Base-by-base conservation (phyloP, 2,888 invertebrate genomes). In the Dysmachus trigonus region DNA sequence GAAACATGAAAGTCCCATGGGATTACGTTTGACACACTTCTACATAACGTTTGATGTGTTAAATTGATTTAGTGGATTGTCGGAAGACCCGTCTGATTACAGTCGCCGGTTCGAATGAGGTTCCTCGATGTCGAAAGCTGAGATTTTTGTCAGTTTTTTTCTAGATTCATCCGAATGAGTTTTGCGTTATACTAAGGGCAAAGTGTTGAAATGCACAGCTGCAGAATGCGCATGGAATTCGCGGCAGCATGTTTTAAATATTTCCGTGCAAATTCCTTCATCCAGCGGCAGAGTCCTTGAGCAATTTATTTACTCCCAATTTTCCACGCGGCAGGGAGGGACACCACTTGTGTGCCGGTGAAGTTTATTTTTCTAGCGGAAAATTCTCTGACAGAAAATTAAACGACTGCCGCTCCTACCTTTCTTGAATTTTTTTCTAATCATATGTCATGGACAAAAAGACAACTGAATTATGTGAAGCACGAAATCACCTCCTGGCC, bases 401-500 rank as follows among this genome's bases (percentile, higher is more conserved):
- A 82, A 82, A 38, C 82, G 82, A 82, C 22, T 82, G 62, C 82
- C 33, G 53, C 82, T 35, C 71, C 71, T 35, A 62, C 82, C 71
- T 82, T 53, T 82, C 71, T 62, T 82, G 33, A 18, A 53, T 62
- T 82, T 82, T 82, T 82, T 81, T 62, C 82, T 82, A 82, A 82
- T 82, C 82, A 82, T 82, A 82, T 82, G 82, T 82, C 82, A 82
- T 82, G 82, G 62, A 71, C 82, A 82, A 82, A 82, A 82, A 82
- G 82, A 82, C 82, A 82, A 82, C 82, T 82, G 82, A 82, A 82
- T 82, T 82, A 82, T 82, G 82, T 82, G 82, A 82, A 82, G 82
- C 82, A 82, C 82, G 82, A 82, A 82, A 82, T 82, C 82, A 82
- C 82, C 82, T 82, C 82, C 38, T 53, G 82, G 71, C 62, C 71